phyloP scores from a whole-genome alignment of 2,888 invertebrate species.

The Gnatocerus cornutus region DNA sequence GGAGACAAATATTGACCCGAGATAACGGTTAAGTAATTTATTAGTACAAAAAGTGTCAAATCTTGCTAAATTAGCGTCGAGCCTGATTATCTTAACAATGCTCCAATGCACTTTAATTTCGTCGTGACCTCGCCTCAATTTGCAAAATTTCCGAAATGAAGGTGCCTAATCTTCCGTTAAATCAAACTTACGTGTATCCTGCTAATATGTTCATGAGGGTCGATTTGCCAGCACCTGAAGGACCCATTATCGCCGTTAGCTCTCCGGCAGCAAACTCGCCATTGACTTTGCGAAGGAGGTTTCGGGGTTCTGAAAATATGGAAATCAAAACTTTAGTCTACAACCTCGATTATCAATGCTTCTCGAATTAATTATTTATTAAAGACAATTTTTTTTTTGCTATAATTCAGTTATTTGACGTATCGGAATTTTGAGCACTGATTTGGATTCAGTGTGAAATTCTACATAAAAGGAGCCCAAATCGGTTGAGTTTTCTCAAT shows the following conservation, averaged over 20 bases:
- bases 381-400: too few species aligned
- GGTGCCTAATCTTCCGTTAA: background rate
- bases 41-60: too few species aligned
- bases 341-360: too few species aligned
- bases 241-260: conserved; percentile 90
- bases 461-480: too few species aligned
- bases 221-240: conserved; percentile 92
- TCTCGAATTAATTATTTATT: too few species aligned
- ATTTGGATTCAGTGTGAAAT: too few species aligned
- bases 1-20: background rate
- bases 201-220: conserved; percentile 91
- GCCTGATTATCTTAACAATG: conserved; percentile 15
- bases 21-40: background rate
- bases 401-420: too few species aligned
- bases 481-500: too few species aligned
- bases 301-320: conserved; percentile 68
- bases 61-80: background rate
- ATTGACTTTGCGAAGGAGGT: conserved; percentile 70
- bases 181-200: conserved; percentile 83
- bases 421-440: too few species aligned
- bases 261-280: conserved; percentile 84
- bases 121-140: conserved; percentile 19
- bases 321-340: too few species aligned
- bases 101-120: conserved; percentile 36
- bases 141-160: background rate